Percentiles rank a stretch among this genome's conserved stretches.
phyloP scores from a whole-genome alignment of 2,888 invertebrate genomes.

The Auanema sp. region DNA sequence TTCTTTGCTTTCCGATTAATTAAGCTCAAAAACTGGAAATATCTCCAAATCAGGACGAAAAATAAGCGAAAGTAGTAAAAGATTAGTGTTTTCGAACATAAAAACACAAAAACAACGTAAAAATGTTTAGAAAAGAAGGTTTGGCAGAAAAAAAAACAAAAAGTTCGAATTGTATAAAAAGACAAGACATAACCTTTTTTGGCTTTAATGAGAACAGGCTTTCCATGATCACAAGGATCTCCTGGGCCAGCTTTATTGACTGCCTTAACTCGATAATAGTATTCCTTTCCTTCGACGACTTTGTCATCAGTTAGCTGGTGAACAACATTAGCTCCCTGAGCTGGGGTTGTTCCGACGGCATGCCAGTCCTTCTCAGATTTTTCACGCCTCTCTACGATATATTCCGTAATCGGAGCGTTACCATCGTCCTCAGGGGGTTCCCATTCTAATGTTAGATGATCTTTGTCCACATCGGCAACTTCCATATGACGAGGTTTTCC shows the following conservation, averaged over 20 bases:
- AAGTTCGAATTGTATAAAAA: not conserved
- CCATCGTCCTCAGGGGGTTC: conserved; percentile 63
- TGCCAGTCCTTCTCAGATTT: conserved; percentile 64
- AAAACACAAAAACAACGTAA: not conserved
- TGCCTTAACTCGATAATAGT: conserved; percentile 70
- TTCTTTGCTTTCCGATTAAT: not conserved
- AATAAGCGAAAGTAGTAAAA: too few relatives aligned
- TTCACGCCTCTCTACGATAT: conserved; percentile 65
- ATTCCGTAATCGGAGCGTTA: conserved; percentile 58
- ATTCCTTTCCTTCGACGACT: conserved; percentile 65
- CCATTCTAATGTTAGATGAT: conserved; percentile 63
- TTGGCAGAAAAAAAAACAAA: not conserved
- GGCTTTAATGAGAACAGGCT: conserved; percentile 65
- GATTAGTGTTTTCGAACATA: not conserved
- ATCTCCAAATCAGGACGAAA: not conserved
- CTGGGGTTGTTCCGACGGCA: conserved; percentile 49
- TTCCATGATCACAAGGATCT: conserved; percentile 86
- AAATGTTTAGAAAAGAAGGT: not conserved
- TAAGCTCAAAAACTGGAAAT: not conserved
- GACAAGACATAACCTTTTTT: conserved; percentile 43
- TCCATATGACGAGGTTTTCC: conserved; percentile 67
- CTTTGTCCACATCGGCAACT: conserved; percentile 59
- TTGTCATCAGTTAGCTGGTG: conserved; percentile 58
- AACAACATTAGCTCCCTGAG: conserved; percentile 38
- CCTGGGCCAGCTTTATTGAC: conserved; percentile 87